phyloP scores from a whole-genome alignment of 2,888 invertebrate genomes.

The Protodeltote pygarga region DNA sequence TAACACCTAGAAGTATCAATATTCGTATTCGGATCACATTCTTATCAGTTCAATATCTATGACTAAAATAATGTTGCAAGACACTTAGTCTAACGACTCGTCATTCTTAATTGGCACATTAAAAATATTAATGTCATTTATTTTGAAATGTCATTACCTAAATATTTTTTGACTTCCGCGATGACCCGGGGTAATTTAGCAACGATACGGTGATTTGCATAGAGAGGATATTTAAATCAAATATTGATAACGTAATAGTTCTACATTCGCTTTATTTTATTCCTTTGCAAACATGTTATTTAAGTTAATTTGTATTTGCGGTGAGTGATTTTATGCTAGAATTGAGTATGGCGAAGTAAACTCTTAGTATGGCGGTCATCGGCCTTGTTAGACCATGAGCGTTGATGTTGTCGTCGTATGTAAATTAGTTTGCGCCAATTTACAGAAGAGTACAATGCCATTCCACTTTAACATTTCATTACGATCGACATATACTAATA shows the following conservation, averaged over 20 bases:
- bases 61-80: too few species aligned
- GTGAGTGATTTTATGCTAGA: constrained; percentile 60
- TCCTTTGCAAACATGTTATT: constrained; percentile 45
- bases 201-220: neutral
- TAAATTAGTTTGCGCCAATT: constrained; percentile 71
- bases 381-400: constrained; percentile 66
- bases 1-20: too few species aligned
- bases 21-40: too few species aligned
- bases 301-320: constrained; percentile 48
- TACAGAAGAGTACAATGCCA: constrained; percentile 60
- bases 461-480: constrained; percentile 35
- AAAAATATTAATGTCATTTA: too few species aligned
- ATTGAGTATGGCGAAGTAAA: constrained; percentile 57
- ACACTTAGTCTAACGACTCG: too few species aligned
- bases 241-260: constrained; percentile 5
- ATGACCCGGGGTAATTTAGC: too few species aligned
- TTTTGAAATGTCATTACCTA: too few species aligned
- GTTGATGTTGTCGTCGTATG: constrained; percentile 65
- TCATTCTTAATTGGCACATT: too few species aligned
- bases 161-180: too few species aligned
- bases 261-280: constrained; percentile 9
- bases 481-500: constrained; percentile 26
- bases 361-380: constrained; percentile 69
- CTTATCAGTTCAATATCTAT: too few species aligned
- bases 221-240: constrained; percentile 10